phyloP scores from a whole-genome alignment of 2,888 invertebrate genomes.

The Aleiodes alternator region DNA sequence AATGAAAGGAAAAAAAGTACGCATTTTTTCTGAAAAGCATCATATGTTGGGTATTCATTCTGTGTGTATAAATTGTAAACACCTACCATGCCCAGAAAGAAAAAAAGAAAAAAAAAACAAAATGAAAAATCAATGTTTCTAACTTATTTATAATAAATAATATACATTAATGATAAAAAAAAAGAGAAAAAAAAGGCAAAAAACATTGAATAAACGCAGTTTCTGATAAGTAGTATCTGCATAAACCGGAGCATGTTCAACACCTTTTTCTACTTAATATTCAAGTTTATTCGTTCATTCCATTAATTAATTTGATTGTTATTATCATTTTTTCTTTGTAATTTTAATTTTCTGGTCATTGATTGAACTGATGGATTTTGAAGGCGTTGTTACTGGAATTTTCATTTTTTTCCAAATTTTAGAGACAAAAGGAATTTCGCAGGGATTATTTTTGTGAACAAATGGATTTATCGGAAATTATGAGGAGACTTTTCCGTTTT shows the following conservation, averaged over 20 bases:
- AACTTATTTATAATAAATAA: conserved; percentile 76
- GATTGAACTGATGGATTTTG: too few relatives aligned
- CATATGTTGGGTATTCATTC: conserved; percentile 72
- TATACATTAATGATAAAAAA: conserved; percentile 74
- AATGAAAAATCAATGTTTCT: conserved; percentile 70
- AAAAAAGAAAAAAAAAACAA: conserved; percentile 59
- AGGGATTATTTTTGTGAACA: too few relatives aligned
- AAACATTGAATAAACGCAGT: conserved; percentile 68
- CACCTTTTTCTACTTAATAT: conserved; percentile 30
- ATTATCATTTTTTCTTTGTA: not conserved
- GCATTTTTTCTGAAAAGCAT: conserved; percentile 76
- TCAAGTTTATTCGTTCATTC: not conserved
- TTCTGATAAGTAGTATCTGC: conserved; percentile 47
- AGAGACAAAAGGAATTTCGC: too few relatives aligned
- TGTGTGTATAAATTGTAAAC: conserved; percentile 75
- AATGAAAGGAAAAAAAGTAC: conserved; percentile 70
- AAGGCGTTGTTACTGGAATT: too few relatives aligned
- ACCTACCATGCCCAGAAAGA: conserved; percentile 70
- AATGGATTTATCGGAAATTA: too few relatives aligned
- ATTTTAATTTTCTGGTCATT: not conserved
- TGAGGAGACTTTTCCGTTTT: too few relatives aligned
- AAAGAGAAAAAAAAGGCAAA: conserved; percentile 64
- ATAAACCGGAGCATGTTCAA: conserved; percentile 60
- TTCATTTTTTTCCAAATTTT: not conserved
- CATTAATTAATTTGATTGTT: not conserved